Evolutionary conservation across 2,113 vertebrate genomes (phyloP).

Genomic region (Dissostichus mawsoni): DNA sequence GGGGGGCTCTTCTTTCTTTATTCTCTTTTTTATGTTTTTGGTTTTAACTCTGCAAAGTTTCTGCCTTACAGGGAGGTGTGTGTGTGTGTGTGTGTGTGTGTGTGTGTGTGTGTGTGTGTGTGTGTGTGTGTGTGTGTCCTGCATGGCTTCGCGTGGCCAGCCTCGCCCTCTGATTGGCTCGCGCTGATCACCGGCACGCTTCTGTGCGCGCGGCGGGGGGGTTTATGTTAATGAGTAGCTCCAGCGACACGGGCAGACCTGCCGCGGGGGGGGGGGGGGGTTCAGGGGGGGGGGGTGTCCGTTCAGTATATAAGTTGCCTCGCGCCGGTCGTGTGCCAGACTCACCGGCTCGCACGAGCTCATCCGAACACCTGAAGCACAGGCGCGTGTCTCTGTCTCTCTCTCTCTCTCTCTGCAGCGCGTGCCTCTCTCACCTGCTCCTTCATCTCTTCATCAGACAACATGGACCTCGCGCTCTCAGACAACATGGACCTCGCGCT

Average conservation of each 20-base stretch:
- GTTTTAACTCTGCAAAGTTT: constrained; percentile 67
- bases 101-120: not conserved
- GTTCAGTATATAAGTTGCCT: constrained; percentile 90
- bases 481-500: constrained; percentile 62
- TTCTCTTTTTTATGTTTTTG: constrained; percentile 74
- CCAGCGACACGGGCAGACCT: constrained; percentile 95
- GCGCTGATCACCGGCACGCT: constrained; percentile 96
- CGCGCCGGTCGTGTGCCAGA: constrained; percentile 97
- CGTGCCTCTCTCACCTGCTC: no score
- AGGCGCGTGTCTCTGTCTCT: constrained; percentile 83
- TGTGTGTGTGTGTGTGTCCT: not conserved
- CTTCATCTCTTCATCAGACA: no score
- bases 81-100: not conserved
- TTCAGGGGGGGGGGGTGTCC: constrained; percentile 84
- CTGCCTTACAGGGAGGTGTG: not conserved
- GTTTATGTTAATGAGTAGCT: constrained; percentile 89
- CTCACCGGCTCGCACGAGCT: constrained; percentile 93
- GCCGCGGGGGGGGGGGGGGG: constrained; percentile 79
- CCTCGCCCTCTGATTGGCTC: constrained; percentile 84
- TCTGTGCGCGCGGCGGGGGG: constrained; percentile 82
- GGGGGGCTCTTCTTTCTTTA: constrained; percentile 66
- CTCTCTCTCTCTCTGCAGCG: no score
- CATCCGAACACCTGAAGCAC: constrained; percentile 66
- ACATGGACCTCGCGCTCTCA: constrained; percentile 46
- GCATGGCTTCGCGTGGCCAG: constrained; percentile 80